Base-by-base conservation (phyloP, 1,140 invertebrate species). In the Marisa cornuarietis region DNA sequence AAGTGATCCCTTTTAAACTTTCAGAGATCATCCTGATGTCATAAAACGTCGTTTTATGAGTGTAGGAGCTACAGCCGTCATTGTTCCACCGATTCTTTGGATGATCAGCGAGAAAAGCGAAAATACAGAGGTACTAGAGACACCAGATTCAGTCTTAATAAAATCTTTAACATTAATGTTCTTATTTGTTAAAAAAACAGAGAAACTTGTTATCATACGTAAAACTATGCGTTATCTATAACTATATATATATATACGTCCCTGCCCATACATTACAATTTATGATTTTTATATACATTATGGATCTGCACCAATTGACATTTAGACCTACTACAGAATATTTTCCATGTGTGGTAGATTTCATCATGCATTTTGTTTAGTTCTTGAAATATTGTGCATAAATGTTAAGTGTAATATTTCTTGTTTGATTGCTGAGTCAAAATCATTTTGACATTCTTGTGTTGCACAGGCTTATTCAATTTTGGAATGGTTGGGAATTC, bases 11-110 rank as follows among this genome's bases (percentile, higher is more conserved):
- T 79, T 11, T 22, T 82, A 84, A 89, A 85, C 82, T 87, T 84
- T 85, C 93, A 94, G 86, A 91, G 94, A 97, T 89, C 96, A 97
- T 91, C 95, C 96, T 11, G 93, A 94, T n/a, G 96, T 94, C 6
- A 96, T 98, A 82, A 97, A 96, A 87, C 94, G 93, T 90, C 93
- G 96, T 87, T 97, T 97, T 89, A 93, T 96, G 71, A 97, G 96
- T 91, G 95, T 96, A 0, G 94, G 94, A 81, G 90, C 95, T 78
- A 95, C 97, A 91, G 94, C 95, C 90, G 87, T 96, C 68, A 86
- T 97, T 68, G 95, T 96, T 24, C 96, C 96, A 68, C 89, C 94
- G 78, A 94, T 96, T 82, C 92, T 96, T 22, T 95, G 95, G 85
- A 92, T 81, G 54, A 90, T 90, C 83, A 82, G 87, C 74, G 81